Evolutionary conservation across 2,113 vertebrate genomes (phyloP).

Genomic region (Hiodon tergisus): DNA sequence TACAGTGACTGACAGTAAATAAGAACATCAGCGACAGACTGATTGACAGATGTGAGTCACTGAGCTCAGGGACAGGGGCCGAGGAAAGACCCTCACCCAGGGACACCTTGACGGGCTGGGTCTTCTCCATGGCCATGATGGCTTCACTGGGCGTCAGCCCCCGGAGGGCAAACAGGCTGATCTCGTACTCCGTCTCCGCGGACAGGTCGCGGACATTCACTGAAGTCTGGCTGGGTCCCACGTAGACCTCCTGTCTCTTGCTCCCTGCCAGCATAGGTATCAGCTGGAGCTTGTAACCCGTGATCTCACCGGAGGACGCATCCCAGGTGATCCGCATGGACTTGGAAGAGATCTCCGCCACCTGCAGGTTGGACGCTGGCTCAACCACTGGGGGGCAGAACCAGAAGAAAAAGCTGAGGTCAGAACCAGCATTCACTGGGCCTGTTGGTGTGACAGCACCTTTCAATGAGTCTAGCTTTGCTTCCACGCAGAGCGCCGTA

Average conservation of each 20-base stretch:
- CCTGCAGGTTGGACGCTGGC: constrained; percentile 76
- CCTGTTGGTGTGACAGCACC: not conserved
- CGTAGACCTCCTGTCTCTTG: constrained; percentile 73
- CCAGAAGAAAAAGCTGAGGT: not conserved
- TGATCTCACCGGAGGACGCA: constrained; percentile 72
- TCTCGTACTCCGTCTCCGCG: constrained; percentile 83
- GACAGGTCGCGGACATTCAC: constrained; percentile 76
- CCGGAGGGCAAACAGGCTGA: constrained; percentile 79
- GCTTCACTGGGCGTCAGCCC: constrained; percentile 81
- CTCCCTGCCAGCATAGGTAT: constrained; percentile 76
- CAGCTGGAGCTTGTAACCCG: constrained; percentile 82
- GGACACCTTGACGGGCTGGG: constrained; percentile 77
- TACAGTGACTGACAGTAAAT: too few relatives aligned
- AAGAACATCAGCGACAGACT: too few relatives aligned
- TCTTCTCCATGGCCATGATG: constrained; percentile 74
- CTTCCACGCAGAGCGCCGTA: constrained; percentile 32
- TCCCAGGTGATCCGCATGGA: constrained; percentile 80
- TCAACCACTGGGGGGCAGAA: constrained; percentile 71
- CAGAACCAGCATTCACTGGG: not conserved
- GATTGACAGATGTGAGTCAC: too few relatives aligned
- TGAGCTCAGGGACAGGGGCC: not conserved
- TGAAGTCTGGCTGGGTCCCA: constrained; percentile 67
- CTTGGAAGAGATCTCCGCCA: constrained; percentile 79
- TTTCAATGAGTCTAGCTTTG: not conserved
- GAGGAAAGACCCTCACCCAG: constrained; percentile 70